Conservation (phyloP, 2,888 invertebrate genomes). For the Gryllus longicercus region DNA sequence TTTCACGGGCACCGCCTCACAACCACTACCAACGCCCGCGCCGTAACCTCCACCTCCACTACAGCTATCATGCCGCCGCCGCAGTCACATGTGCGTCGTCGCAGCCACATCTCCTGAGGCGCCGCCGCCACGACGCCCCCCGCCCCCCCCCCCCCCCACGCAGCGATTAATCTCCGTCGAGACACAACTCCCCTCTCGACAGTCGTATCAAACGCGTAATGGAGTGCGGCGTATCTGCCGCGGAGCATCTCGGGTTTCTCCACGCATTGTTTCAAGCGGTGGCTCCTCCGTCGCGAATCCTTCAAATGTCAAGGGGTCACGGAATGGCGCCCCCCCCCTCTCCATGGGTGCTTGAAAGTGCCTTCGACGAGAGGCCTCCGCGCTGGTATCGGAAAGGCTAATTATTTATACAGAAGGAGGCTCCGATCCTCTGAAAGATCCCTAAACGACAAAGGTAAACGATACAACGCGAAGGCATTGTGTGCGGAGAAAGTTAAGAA, state of each 20-base stretch:
- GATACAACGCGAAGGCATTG: not conserved
- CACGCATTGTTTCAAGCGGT: not conserved
- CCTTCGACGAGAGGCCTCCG: too few species aligned
- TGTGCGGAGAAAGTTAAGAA: not conserved
- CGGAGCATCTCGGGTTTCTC: not conserved
- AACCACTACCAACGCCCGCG: too few species aligned
- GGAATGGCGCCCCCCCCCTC: not conserved
- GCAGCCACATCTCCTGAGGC: too few species aligned
- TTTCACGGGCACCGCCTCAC: too few species aligned
- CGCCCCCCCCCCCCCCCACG: not conserved
- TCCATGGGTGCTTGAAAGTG: too few species aligned
- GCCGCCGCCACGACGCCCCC: too few species aligned
- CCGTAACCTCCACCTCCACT: too few species aligned
- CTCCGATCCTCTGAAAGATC: not conserved
- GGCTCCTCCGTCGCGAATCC: not conserved
- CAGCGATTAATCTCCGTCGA: not conserved
- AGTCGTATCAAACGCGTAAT: not conserved
- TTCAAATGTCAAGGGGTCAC: not conserved
- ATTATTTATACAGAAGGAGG: not conserved
- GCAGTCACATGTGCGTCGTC: too few species aligned
- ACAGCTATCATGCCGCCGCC: too few species aligned
- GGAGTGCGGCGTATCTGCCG: not conserved
- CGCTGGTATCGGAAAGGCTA: not conserved
- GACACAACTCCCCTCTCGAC: not conserved
- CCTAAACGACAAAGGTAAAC: slow-evolving; percentile 3